Base-by-base conservation (phyloP, 2,113 vertebrate genomes). In the Planiliza haematocheilus region DNA sequence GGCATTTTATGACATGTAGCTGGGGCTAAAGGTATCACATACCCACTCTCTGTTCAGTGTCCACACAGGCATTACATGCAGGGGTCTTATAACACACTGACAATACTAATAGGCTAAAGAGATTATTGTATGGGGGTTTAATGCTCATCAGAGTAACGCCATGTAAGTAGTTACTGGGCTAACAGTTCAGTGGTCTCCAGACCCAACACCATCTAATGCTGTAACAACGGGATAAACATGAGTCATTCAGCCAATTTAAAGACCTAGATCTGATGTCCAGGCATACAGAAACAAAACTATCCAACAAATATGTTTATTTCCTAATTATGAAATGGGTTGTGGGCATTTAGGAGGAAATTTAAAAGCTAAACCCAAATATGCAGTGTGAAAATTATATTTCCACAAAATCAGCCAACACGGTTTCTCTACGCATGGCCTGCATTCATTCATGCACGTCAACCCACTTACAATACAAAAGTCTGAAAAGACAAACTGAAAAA, bases 141-240 rank as follows among this genome's bases (percentile, higher is more conserved):
- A 92, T 89, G 71, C 88, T 84, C 70, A 90, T 91, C 86, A 87
- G 45, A 89, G 61, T 85, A 89, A 93, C 64, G 82, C 83, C 46
- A 70, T 62, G 41, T 81, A 66, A 59, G 55, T 55, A 76, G 61
- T 52, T 63, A 59, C 51, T 58, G 39, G 55, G 74, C 77, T 88
- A 79, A 87, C 70, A 66, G 77, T 55, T 83, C 68, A 79, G 79
- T 83, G 88, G 81, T 66, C 64, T 58, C 65, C 51, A 73, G 56
- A 88, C 67, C 14, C 34, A 65, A 38, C 38, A 56, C 61, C 69
- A 52, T 60, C 65, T 13, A 70, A 58, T 50, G 10, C 34, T 85
- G 36, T n/a, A 30, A 66, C 7, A 38, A 52, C 18, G 67, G 20
- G 30, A 12, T 55, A 59, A 61, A 8, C 43, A 67, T 48, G 34